phyloP scores from a whole-genome alignment of 2,113 vertebrate species.

The Lepisosteus osseus region DNA sequence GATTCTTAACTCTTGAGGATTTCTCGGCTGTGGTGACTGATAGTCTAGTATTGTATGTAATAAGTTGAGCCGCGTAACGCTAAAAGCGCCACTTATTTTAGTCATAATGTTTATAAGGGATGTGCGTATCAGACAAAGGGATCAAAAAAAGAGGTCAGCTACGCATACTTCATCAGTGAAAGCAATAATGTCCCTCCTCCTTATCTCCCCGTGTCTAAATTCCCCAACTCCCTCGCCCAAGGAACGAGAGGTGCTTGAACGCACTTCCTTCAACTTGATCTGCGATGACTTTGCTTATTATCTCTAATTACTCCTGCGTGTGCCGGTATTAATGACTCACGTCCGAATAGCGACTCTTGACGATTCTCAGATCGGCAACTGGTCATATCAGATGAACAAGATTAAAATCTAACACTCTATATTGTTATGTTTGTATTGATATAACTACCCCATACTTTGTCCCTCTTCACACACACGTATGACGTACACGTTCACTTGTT shows the following conservation, averaged over 20 bases:
- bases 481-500: too few species aligned
- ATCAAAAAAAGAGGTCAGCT: too few species aligned
- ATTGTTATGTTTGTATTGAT: slow-evolving; percentile 6
- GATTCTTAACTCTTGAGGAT: too few species aligned
- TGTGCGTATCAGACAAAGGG: too few species aligned
- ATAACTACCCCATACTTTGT: not conserved
- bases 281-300: slow-evolving; percentile 5
- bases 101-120: too few species aligned
- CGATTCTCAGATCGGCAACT: slow-evolving; percentile 3
- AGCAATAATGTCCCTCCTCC: too few species aligned
- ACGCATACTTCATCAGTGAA: too few species aligned
- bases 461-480: too few species aligned
- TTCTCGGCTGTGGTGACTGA: too few species aligned
- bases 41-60: too few species aligned
- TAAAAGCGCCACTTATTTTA: too few species aligned
- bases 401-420: not conserved
- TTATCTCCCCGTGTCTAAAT: not conserved
- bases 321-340: slow-evolving; percentile 3
- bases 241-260: not conserved
- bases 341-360: not conserved
- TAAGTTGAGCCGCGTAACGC: too few species aligned
- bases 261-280: not conserved
- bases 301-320: not conserved
- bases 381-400: not conserved
- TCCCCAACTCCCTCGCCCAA: not conserved